Conservation (phyloP, 2,113 vertebrate genomes). For the Cisticola juncidis region DNA sequence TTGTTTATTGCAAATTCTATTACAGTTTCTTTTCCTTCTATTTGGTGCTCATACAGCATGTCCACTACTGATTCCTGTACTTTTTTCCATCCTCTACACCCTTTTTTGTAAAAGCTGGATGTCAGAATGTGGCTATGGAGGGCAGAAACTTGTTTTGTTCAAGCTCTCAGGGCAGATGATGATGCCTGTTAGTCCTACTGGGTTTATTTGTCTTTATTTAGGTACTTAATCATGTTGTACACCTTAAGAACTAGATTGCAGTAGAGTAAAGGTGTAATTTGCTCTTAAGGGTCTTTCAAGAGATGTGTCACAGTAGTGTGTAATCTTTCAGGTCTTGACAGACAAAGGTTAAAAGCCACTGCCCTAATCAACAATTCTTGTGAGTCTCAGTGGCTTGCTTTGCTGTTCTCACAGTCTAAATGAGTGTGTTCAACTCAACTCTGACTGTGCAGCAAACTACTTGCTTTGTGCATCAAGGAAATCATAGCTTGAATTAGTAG, state of each 20-base stretch:
- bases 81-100: not conserved
- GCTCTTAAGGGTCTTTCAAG: not conserved
- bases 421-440: not conserved
- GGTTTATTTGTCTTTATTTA: not conserved
- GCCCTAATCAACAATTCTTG: not conserved
- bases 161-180: not conserved
- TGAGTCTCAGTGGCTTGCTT: not conserved
- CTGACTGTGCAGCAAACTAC: not conserved
- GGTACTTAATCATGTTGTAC: not conserved
- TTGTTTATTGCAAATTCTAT: not conserved
- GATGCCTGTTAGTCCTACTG: not conserved
- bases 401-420: not conserved
- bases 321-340: not conserved
- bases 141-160: not conserved
- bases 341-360: not conserved
- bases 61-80: not conserved
- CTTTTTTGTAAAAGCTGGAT: not conserved
- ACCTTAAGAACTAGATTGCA: not conserved
- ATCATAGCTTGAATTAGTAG: not conserved
- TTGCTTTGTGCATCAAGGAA: not conserved
- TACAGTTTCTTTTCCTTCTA: accelerated
- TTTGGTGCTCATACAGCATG: not conserved
- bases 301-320: not conserved
- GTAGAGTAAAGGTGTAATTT: not conserved
- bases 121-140: not conserved